Evolutionary conservation across 2,888 invertebrate genomes (phyloP), one percentile per base, ranked within the genome.

Genomic region (Thelaira solivaga): DNA sequence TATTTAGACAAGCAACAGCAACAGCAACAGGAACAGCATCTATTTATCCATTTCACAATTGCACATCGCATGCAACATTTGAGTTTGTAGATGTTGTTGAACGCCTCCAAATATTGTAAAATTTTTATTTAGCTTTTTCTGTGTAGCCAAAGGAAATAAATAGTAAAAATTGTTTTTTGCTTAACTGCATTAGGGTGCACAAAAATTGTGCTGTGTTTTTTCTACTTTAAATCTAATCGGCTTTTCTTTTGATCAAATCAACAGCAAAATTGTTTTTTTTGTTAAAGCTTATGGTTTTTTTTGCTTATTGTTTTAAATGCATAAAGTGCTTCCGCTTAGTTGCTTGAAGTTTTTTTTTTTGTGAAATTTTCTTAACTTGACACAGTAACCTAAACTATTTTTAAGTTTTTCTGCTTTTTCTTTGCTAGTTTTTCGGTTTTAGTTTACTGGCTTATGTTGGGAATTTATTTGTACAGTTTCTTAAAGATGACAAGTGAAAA

Each of bases 361-460:
- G 11, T n/a, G n/a, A 34, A 57, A 39, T 49, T 59, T 59, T 39
- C 49, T 71, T 26, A 71, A 71, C 69, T 61, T 71, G 69, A 62
- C 51, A 53, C 43, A 53, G 53, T 71, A 41, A 62, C 71, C 61
- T 43, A 41, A 62, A 62, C 51, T 43, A 34, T 45, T 53, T 61
- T 4, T 1, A 24, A 61, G 61, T 61, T 53, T 41, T 36, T 68
- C 36, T 26, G 34, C 3, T n/a, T 34, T 67, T 53, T 29, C 10
- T 31, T 13, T 8, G 29, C 51, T 39, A 13, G n/a, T 64, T 8
- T 2, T 29, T 4, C 10, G 18, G 8, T 1, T 65, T 20, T 41
- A 20, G 26, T 39, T 20, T 57, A 41, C 41, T 29, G 22, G 31
- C 49, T 39, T 59, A 59, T 49, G 49, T 59, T 59, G 39, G 39